A percentile compares a stretch with the other conserved stretches of the same genome.
Evolutionary conservation across 2,888 invertebrate species (phyloP).

Genomic region (Podotricha telesiphe): DNA sequence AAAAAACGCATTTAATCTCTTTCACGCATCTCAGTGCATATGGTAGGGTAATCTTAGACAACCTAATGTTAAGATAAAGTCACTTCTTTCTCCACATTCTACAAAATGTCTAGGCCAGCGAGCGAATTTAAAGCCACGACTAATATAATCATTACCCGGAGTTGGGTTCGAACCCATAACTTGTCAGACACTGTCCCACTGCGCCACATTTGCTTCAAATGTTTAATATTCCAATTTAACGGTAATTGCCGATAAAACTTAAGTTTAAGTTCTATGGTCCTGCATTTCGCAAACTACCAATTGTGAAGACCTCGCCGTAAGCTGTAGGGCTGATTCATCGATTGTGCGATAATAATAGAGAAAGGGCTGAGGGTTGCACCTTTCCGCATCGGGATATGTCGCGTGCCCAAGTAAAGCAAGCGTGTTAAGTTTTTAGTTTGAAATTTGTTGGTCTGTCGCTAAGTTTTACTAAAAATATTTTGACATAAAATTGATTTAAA

Average conservation of each 20-base stretch:
- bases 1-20: no score
- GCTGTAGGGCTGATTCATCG: slow-evolving; percentile 57
- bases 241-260: slow-evolving; percentile 13
- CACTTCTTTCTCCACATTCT: no score
- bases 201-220: neutral
- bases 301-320: slow-evolving; percentile 47
- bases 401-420: slow-evolving; percentile 60
- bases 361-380: slow-evolving; percentile 70
- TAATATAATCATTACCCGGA: no score
- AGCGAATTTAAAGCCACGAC: no score
- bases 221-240: neutral
- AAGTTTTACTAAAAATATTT: neutral
- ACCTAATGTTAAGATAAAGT: no score
- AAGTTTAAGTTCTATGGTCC: neutral
- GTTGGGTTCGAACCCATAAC: no score
- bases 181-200: no score
- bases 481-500: no score
- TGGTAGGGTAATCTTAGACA: no score
- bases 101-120: no score
- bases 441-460: neutral
- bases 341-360: slow-evolving; percentile 62
- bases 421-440: neutral
- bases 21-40: no score
- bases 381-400: slow-evolving; percentile 63
- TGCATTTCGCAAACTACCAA: slow-evolving; percentile 28